Conservation (phyloP, 2,113 vertebrate genomes). For the Propithecus coquereli region DNA sequence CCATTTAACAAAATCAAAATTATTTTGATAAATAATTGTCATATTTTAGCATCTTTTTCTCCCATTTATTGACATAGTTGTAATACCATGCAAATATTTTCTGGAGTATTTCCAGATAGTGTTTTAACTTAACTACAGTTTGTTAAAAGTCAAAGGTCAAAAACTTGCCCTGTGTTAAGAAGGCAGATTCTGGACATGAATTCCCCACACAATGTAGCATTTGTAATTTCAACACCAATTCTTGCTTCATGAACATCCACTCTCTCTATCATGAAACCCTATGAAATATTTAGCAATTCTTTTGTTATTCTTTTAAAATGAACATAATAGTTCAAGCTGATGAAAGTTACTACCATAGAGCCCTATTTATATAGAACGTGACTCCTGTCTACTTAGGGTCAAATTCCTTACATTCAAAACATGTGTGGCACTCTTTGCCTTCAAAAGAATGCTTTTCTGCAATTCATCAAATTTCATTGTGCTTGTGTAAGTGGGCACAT, state of each 20-base stretch:
- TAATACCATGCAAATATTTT: background rate
- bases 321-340: background rate
- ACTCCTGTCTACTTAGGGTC: slow-evolving; percentile 41
- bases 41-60: background rate
- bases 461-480: slow-evolving; percentile 57
- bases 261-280: slow-evolving; percentile 22
- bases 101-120: slow-evolving; percentile 44
- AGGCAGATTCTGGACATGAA: background rate
- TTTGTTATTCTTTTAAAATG: slow-evolving; percentile 56
- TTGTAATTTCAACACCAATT: slow-evolving; percentile 40
- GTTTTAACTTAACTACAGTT: slow-evolving; percentile 45
- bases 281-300: slow-evolving; percentile 57
- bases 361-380: slow-evolving; percentile 55
- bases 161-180: slow-evolving; percentile 15
- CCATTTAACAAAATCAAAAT: background rate
- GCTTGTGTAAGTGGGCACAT: slow-evolving; percentile 17
- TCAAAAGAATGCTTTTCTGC: slow-evolving; percentile 41
- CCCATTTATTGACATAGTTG: background rate
- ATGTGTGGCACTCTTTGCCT: slow-evolving; percentile 29
- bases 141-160: slow-evolving; percentile 64
- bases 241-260: background rate
- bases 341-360: slow-evolving; percentile 35
- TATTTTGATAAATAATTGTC: background rate
- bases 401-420: slow-evolving; percentile 56
- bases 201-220: slow-evolving; percentile 49